Percentiles rank a stretch among this genome's conserved stretches.
phyloP scores from a whole-genome alignment of 2,888 invertebrate genomes.

The Limnephilus rhombicus region DNA sequence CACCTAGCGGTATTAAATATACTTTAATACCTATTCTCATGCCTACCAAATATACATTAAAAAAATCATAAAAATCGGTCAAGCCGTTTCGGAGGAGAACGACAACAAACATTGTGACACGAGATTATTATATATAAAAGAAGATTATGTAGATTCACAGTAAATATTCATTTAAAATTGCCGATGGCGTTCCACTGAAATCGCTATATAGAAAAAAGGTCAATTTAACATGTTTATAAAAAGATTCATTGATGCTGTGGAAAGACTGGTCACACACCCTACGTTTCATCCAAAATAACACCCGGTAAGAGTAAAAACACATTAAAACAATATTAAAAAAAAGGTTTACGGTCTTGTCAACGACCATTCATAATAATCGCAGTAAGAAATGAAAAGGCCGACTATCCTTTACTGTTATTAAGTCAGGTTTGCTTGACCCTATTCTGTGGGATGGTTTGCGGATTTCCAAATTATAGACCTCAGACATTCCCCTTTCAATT shows the following conservation, averaged over 20 bases:
- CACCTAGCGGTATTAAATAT: no score
- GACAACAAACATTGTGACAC: no score
- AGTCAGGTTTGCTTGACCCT: slow-evolving; percentile 34
- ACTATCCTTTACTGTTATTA: slow-evolving; percentile 35
- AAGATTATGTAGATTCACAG: no score
- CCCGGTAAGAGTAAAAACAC: not conserved
- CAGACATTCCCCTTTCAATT: slow-evolving; percentile 49
- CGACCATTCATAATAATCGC: slow-evolving; percentile 17
- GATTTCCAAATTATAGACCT: slow-evolving; percentile 49
- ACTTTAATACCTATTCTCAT: no score
- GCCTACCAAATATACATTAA: no score
- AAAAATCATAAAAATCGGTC: no score
- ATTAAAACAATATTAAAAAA: slow-evolving; percentile 1
- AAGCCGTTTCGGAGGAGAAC: no score
- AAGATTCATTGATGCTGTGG: not conserved
- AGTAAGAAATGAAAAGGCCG: not conserved
- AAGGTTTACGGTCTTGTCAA: slow-evolving; percentile 24
- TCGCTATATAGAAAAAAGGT: not conserved
- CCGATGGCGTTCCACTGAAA: not conserved
- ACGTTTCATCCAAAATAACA: not conserved
- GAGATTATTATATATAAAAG: no score
- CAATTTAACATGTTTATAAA: not conserved
- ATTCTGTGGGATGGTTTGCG: slow-evolving; percentile 41
- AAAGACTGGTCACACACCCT: slow-evolving; percentile 26
- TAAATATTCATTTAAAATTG: not conserved